A percentile compares a stretch with the other conserved stretches of the same genome.
phyloP scores from a whole-genome alignment of 1,140 invertebrate species.

The Euschistus heros region DNA sequence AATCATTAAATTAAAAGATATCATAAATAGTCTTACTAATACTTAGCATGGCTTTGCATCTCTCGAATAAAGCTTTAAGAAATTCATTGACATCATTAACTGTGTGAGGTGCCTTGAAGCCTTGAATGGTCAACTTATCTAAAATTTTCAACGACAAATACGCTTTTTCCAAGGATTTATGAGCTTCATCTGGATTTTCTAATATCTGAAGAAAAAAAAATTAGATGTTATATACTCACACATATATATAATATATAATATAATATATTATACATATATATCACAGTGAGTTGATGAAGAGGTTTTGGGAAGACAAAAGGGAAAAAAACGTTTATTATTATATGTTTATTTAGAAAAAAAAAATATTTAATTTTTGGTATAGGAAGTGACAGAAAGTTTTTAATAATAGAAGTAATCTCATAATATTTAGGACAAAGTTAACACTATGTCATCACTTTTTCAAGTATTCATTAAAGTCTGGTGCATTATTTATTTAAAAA shows the following conservation, averaged over 20 bases:
- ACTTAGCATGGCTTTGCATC: slow-evolving; percentile 62
- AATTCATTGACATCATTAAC: slow-evolving; percentile 62
- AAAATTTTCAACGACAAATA: slow-evolving; percentile 66
- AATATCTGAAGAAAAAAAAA: slow-evolving; percentile 40
- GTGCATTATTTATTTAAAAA: no score
- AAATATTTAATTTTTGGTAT: no score
- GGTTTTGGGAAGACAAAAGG: no score
- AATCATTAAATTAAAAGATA: background rate
- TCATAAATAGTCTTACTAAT: slow-evolving; percentile 54
- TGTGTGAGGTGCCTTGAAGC: slow-evolving; percentile 65
- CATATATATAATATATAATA: background rate
- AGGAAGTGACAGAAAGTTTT: no score
- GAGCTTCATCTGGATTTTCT: slow-evolving; percentile 34
- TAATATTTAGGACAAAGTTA: no score
- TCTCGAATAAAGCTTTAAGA: slow-evolving; percentile 63
- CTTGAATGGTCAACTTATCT: slow-evolving; percentile 68
- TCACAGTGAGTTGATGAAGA: no score
- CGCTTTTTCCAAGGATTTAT: slow-evolving; percentile 54
- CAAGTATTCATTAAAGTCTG: no score
- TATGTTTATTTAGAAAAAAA: no score
- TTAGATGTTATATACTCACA: background rate
- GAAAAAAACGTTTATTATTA: no score
- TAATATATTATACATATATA: background rate
- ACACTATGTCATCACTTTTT: no score
- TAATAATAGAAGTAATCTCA: no score